Evolutionary conservation across 2,113 vertebrate genomes (phyloP), one percentile per base, ranked within the genome.

Genomic region (Plestiodon gilberti): DNA sequence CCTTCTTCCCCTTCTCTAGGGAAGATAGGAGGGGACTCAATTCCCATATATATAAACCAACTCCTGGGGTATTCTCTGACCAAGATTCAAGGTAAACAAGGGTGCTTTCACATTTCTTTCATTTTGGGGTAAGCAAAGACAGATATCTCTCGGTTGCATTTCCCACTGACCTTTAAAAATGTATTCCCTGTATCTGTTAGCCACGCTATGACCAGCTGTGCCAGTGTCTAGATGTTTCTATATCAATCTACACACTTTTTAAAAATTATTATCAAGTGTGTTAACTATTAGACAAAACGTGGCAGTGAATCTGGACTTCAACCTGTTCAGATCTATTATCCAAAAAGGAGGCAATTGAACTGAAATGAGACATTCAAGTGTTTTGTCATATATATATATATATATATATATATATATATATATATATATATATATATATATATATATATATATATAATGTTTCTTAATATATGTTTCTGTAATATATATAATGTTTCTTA

Each of bases 261-360:
- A 55, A 48, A 48, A 48, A 57, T 57, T 57, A 48, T 48, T 48
- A 48, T 48, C 59, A 23, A 80, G 89, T 78, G 76, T 85, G 65
- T 91, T 91, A 48, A 33, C 20, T 67, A 23, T 70, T 87, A 90
- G 73, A 78, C 82, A 64, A n/a, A 88, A 83, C 59, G 81, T 57
- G 61, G 13, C 70, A 84, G 65, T 82, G 79, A 43, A 30, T 64
- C 38, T 92, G 64, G 33, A 23, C 23, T 81, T 85, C 73, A 43
- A 4, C 5, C 3, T 88, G 0, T 90, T 88, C 57, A 15, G 40
- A 83, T 71, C 8, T 78, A 90, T 84, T 65, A 48, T 52, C n/a
- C 10, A 55, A 74, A 89, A 89, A 75, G 69, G 74, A 82, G 10
- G 18, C 18, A 6, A 17, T 65, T 48, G 88, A 67, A 89, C n/a